Evolutionary conservation across 1,140 invertebrate species (phyloP).

Genomic region (Lasioglossum albipes): DNA sequence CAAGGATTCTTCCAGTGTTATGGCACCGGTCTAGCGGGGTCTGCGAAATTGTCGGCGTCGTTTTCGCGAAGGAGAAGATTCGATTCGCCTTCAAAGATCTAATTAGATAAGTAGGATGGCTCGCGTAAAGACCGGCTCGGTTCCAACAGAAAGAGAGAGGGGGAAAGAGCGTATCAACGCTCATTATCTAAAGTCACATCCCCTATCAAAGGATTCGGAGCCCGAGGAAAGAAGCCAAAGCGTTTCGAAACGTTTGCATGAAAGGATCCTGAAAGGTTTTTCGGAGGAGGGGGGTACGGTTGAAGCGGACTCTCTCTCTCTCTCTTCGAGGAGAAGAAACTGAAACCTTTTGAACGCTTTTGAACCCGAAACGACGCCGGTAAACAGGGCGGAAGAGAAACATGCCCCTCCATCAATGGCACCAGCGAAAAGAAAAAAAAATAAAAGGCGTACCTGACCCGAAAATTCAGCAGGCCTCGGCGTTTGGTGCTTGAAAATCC

Average conservation of each 20-base stretch:
- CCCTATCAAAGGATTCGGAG: background rate
- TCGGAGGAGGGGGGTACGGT: background rate
- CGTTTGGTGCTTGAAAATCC: background rate
- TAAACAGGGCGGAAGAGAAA: background rate
- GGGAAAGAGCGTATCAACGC: background rate
- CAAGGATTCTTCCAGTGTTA: background rate
- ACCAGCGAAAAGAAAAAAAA: no score
- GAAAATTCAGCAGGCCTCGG: background rate
- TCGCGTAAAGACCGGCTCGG: background rate
- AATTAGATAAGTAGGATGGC: background rate
- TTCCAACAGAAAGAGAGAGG: background rate
- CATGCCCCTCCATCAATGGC: background rate
- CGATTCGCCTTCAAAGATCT: background rate
- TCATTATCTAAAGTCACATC: constrained; percentile 15
- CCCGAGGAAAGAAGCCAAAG: constrained; percentile 1
- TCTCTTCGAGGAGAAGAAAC: background rate
- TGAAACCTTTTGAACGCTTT: constrained; percentile 16
- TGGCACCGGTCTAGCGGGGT: background rate
- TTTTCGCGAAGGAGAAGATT: background rate
- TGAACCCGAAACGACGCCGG: background rate
- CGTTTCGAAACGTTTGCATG: constrained; percentile 8
- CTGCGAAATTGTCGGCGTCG: background rate
- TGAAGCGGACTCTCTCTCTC: no score
- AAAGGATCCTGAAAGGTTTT: constrained; percentile 7
- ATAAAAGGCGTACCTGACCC: background rate